phyloP scores from a whole-genome alignment of 2,113 vertebrate genomes.

The Hemiscyllium ocellatum region DNA sequence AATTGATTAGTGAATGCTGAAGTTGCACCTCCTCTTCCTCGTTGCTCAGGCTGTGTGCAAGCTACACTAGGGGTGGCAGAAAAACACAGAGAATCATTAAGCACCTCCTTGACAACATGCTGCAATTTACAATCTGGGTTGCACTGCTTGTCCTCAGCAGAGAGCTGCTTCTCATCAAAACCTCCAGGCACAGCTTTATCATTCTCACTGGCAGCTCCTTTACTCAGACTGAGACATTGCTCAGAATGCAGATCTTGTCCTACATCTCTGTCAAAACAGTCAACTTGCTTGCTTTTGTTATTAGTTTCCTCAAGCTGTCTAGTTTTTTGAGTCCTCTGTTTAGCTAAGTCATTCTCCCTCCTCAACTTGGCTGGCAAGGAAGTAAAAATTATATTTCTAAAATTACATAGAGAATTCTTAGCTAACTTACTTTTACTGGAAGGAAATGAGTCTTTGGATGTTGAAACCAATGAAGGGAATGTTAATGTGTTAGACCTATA shows the following conservation, averaged over 20 bases:
- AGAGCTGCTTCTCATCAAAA: slow-evolving; percentile 42
- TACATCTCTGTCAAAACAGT: slow-evolving; percentile 36
- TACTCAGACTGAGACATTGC: slow-evolving; percentile 29
- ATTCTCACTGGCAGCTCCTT: slow-evolving; percentile 42
- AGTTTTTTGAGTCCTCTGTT: slow-evolving; percentile 33
- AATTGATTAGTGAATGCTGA: slow-evolving; percentile 77
- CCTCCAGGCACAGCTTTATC: slow-evolving; percentile 34
- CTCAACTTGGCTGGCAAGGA: slow-evolving; percentile 38
- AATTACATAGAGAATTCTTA: slow-evolving; percentile 18
- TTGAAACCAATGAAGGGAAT: slow-evolving; percentile 18
- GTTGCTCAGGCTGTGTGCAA: slow-evolving; percentile 84
- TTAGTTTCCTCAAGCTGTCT: slow-evolving; percentile 34
- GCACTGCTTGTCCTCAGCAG: slow-evolving; percentile 53
- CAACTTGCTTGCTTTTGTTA: slow-evolving; percentile 29
- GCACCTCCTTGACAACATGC: slow-evolving; percentile 60
- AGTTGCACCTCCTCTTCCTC: slow-evolving; percentile 78
- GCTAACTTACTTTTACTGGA: slow-evolving; percentile 27
- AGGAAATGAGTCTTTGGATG: background rate
- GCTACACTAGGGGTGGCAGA: slow-evolving; percentile 98
- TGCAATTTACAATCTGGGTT: slow-evolving; percentile 51
- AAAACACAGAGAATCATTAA: slow-evolving; percentile 83
- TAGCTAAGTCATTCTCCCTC: slow-evolving; percentile 36
- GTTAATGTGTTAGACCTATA: background rate
- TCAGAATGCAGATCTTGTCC: slow-evolving; percentile 34
- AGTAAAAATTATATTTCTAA: slow-evolving; percentile 30